Evolutionary conservation across 1,140 invertebrate genomes (phyloP).

Genomic region (Drosophila ogumai): DNA sequence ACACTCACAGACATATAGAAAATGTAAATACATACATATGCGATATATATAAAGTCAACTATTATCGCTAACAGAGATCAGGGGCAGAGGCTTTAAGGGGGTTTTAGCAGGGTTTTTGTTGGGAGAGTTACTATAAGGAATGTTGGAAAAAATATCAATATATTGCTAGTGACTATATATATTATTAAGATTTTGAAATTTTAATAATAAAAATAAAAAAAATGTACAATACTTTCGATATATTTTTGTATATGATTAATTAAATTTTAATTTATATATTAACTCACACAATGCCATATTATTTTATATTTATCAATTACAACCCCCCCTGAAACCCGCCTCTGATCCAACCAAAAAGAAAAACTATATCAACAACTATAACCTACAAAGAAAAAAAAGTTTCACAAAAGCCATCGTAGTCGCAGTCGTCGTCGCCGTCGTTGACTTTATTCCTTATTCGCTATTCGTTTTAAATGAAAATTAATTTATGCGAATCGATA

Average conservation of each 20-base stretch:
- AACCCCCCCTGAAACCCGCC: background rate
- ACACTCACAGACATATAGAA: background rate
- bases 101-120: background rate
- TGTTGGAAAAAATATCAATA: background rate
- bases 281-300: no score
- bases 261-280: no score
- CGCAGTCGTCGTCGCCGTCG: conserved; percentile 17
- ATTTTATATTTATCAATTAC: background rate
- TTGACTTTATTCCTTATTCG: conserved; percentile 69
- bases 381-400: conserved; percentile 37
- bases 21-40: conserved; percentile 37
- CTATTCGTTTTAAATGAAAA: conserved; percentile 82
- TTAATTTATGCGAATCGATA: conserved; percentile 83
- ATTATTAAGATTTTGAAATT: no score
- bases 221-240: no score
- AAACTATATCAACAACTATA: background rate
- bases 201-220: no score
- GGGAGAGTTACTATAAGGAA: no score
- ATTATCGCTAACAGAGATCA: conserved; percentile 5
- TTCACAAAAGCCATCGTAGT: conserved; percentile 26
- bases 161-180: no score
- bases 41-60: conserved; percentile 19
- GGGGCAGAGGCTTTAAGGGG: no score
- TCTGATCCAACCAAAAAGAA: conserved; percentile 6
- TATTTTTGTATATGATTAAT: no score